These are phyloP conservation scores for Morpho helenor DNA, from an alignment of 2,888 invertebrate genomes.

Conservation along the genomic window DNA sequence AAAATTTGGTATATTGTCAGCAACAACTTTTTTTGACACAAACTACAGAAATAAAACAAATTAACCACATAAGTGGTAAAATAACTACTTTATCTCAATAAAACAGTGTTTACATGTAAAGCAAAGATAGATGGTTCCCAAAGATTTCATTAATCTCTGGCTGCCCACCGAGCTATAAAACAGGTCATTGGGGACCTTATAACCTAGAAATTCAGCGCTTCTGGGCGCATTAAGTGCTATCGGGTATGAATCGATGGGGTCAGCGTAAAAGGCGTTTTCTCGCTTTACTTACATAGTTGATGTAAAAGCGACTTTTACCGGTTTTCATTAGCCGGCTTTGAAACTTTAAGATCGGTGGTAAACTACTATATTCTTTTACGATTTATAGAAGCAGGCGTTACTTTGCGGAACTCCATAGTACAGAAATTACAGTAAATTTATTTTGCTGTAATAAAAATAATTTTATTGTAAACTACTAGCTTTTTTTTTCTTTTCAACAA, in stretches of 20 bases:
- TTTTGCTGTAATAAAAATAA: no score
- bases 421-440: no score
- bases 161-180: constrained; percentile 35
- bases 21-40: no score
- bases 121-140: constrained; percentile 6
- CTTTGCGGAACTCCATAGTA: no score
- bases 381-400: no score
- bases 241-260: constrained; percentile 32
- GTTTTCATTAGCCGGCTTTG: not conserved
- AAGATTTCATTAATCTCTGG: constrained; percentile 34
- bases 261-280: constrained; percentile 24
- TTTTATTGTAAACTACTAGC: no score
- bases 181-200: constrained; percentile 39
- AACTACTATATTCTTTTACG: no score
- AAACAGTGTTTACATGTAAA: not conserved
- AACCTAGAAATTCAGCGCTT: constrained; percentile 38
- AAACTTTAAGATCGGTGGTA: not conserved
- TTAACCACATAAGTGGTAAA: no score
- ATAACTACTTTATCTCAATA: constrained; percentile 3
- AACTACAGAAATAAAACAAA: no score
- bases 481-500: not conserved
- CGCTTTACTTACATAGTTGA: constrained; percentile 6
- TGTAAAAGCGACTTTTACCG: not conserved
- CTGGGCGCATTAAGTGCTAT: constrained; percentile 33
- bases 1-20: constrained; percentile 1